These are phyloP conservation scores for Apodemus sylvaticus DNA, from an alignment of 2,113 vertebrate genomes.

Conservation along the genomic window DNA sequence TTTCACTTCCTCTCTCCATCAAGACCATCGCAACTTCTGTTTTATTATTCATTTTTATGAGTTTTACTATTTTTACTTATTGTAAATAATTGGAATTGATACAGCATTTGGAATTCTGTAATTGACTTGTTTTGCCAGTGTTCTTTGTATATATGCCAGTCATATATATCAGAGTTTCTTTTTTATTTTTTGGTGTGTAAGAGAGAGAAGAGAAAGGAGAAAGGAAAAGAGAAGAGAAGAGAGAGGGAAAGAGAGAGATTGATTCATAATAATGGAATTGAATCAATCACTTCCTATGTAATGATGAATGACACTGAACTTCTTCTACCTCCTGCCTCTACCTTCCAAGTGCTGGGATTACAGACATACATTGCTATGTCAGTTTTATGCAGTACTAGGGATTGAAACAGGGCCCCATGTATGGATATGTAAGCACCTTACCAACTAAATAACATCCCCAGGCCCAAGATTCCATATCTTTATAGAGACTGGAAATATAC, in stretches of 20 bases:
- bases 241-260: too few relatives aligned
- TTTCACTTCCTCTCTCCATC: not conserved
- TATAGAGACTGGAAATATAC: not conserved
- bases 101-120: not conserved
- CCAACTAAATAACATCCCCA: not conserved
- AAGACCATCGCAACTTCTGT: not conserved
- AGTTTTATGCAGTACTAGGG: not conserved
- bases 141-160: not conserved
- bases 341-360: not conserved
- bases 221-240: too few relatives aligned
- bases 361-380: not conserved
- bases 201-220: too few relatives aligned
- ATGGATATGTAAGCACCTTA: not conserved
- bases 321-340: not conserved
- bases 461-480: not conserved
- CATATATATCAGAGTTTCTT: not conserved
- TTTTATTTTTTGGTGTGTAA: not conserved
- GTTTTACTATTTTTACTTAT: not conserved
- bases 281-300: not conserved
- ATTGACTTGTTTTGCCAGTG: not conserved
- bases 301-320: too few relatives aligned
- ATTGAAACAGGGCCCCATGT: not conserved
- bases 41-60: not conserved
- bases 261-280: too few relatives aligned
- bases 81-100: too few relatives aligned